Conservation (phyloP, 1,140 invertebrate genomes). For the Trypoxylus dichotomus region DNA sequence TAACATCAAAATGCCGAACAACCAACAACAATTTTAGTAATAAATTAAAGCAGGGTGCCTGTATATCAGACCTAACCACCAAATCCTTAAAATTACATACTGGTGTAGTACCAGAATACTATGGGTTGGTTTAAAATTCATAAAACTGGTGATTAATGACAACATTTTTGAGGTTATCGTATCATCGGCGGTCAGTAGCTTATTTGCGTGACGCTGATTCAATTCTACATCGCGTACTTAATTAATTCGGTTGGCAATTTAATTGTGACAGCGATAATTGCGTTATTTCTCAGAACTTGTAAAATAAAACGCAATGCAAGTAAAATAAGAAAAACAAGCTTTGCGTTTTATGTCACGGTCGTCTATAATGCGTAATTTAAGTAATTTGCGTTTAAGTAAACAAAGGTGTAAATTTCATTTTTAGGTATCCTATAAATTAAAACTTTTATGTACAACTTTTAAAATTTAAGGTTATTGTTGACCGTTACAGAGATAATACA, state of each 20-base stretch:
- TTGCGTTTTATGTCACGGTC: conserved; percentile 8
- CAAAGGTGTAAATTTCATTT: neutral
- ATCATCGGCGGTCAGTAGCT: neutral
- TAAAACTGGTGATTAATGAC: no score
- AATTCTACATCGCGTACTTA: neutral
- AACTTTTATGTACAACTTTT: neutral
- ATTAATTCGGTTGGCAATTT: neutral
- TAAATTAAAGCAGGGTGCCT: no score
- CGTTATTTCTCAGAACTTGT: neutral
- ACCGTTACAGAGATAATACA: no score
- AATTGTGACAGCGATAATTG: neutral
- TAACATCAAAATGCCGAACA: no score
- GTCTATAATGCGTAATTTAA: neutral
- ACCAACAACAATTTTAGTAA: no score
- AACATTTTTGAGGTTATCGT: no score
- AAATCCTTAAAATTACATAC: no score
- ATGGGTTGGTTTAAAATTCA: no score
- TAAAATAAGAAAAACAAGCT: neutral
- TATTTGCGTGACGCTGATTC: neutral
- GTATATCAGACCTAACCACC: no score
- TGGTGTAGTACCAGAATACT: no score
- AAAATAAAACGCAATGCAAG: neutral
- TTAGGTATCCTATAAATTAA: neutral
- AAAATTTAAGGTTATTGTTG: no score
- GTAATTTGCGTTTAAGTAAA: conserved; percentile 5